phyloP scores from a whole-genome alignment of 2,113 vertebrate genomes.

The Myotis yumanensis region DNA sequence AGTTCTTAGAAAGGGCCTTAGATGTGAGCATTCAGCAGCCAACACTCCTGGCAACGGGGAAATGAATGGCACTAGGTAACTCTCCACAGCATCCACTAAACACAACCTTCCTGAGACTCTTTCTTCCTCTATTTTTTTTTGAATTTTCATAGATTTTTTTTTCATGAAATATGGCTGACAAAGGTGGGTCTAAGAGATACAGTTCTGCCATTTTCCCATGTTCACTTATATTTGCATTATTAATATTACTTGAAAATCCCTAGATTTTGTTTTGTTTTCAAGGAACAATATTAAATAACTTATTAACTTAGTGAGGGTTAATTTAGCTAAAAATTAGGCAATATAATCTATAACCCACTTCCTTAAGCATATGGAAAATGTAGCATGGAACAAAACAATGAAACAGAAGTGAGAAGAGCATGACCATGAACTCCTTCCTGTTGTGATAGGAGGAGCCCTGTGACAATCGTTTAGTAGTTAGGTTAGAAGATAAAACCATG shows the following conservation, averaged over 20 bases:
- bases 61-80: background rate
- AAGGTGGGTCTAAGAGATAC: background rate
- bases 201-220: background rate
- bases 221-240: conserved; percentile 8
- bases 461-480: background rate
- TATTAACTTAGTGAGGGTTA: background rate
- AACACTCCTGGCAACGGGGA: background rate
- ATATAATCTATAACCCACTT: background rate
- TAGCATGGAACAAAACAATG: background rate
- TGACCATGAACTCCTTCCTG: background rate
- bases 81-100: background rate
- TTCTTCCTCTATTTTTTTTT: background rate
- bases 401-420: background rate
- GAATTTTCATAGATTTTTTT: background rate
- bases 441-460: background rate
- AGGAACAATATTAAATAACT: conserved; percentile 9
- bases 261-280: background rate
- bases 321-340: conserved; percentile 37
- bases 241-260: background rate
- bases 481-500: background rate
- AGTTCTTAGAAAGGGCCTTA: background rate
- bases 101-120: background rate
- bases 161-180: background rate
- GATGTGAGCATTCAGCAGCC: background rate
- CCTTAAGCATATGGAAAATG: background rate